These are phyloP conservation scores for Furcifer pardalis DNA, from an alignment of 2,797 vertebrate species.

Conservation along the genomic window DNA sequence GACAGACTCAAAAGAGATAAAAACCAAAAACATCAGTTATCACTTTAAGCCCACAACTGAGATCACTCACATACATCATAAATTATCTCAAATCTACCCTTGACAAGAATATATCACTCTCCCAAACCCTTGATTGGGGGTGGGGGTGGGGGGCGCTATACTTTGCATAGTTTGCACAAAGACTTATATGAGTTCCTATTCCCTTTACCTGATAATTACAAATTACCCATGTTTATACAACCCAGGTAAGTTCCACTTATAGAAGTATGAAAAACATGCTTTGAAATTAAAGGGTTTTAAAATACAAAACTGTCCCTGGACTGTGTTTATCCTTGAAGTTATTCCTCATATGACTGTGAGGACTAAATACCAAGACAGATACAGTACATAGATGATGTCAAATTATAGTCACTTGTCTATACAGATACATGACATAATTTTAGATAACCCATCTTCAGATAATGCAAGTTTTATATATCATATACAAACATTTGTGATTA, in stretches of 20 bases:
- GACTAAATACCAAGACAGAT: neutral
- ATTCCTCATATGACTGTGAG: neutral
- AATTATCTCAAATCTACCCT: too few species aligned
- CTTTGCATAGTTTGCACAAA: too few species aligned
- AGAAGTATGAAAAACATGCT: neutral
- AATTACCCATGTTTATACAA: neutral
- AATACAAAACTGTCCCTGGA: neutral
- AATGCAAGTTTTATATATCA: neutral
- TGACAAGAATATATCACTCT: too few species aligned
- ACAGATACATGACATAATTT: neutral
- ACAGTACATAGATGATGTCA: neutral
- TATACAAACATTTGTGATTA: constrained; percentile 8
- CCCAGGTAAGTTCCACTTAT: neutral
- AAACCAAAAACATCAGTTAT: too few species aligned
- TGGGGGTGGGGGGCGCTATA: too few species aligned
- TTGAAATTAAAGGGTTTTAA: neutral
- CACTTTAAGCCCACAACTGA: too few species aligned
- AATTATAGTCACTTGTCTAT: neutral
- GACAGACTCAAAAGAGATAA: too few species aligned
- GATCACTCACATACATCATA: too few species aligned
- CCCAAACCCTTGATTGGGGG: too few species aligned
- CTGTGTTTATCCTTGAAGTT: neutral
- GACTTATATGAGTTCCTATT: too few species aligned
- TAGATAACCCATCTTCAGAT: neutral
- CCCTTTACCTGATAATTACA: neutral